A percentile compares a stretch with the other conserved stretches of the same genome.
Conservation (phyloP, 2,888 invertebrate species). For the Nephrotoma appendiculata region DNA sequence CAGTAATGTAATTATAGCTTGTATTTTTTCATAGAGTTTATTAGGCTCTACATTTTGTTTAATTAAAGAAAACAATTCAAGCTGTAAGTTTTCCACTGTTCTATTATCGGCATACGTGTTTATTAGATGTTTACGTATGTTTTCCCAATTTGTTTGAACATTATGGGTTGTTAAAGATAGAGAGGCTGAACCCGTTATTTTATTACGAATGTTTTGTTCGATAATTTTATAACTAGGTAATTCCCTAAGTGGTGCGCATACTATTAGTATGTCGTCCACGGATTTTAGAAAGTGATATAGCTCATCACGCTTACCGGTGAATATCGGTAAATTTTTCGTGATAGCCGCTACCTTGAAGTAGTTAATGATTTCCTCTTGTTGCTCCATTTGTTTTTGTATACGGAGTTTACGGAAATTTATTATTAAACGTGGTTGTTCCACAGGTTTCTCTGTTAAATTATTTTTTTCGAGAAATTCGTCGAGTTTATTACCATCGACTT, state of each 20-base stretch:
- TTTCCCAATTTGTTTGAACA: not conserved
- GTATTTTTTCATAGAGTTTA: not conserved
- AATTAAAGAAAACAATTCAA: not conserved
- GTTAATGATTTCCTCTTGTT: not conserved
- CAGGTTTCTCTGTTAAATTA: not conserved
- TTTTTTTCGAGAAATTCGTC: not conserved
- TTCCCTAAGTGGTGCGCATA: not conserved
- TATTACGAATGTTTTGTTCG: not conserved
- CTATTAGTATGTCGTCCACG: not conserved
- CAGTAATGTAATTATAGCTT: not conserved
- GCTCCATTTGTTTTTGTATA: not conserved
- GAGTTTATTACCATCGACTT: not conserved
- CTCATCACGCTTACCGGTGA: not conserved
- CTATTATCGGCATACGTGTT: not conserved
- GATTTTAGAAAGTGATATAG: not conserved
- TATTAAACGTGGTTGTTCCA: not conserved
- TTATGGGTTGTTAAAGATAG: not conserved
- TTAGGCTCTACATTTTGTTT: not conserved
- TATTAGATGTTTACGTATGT: not conserved
- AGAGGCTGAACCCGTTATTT: not conserved
- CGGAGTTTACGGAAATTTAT: not conserved
- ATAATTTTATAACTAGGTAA: not conserved
- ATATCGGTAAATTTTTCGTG: not conserved
- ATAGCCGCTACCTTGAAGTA: not conserved
- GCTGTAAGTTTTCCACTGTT: not conserved